These are phyloP conservation scores for Pseudorasbora parva DNA, from an alignment of 2,113 vertebrate genomes.

Conservation along the genomic window DNA sequence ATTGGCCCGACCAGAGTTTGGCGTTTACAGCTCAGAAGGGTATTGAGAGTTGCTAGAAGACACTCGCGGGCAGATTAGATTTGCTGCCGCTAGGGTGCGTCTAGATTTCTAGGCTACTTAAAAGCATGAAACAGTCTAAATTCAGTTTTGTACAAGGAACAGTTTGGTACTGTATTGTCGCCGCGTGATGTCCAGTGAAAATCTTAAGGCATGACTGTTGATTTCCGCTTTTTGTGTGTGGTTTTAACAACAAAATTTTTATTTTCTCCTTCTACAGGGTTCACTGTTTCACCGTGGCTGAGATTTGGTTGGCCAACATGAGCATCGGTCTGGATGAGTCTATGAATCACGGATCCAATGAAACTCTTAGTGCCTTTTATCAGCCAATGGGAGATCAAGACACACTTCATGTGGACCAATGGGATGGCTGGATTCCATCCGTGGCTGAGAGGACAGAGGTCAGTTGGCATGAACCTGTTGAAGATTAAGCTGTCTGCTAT, in stretches of 20 bases:
- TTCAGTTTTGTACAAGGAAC: background rate
- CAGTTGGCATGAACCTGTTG: background rate
- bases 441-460: constrained; percentile 6
- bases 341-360: background rate
- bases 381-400: background rate
- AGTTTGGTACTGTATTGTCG: background rate
- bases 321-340: background rate
- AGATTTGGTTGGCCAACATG: constrained; percentile 33
- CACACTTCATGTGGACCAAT: background rate
- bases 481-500: background rate
- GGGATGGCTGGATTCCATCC: background rate
- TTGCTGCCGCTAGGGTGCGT: too few species aligned
- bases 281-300: background rate
- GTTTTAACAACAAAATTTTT: too few species aligned
- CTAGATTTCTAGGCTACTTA: too few species aligned
- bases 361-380: background rate
- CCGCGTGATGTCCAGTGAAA: background rate
- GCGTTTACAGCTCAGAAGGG: too few species aligned
- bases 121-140: too few species aligned
- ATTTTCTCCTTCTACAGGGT: constrained; percentile 22
- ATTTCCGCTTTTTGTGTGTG: background rate
- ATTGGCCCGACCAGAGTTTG: too few species aligned
- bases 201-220: background rate
- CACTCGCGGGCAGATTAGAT: too few species aligned
- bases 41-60: too few species aligned